These are phyloP conservation scores for Mesochorus sp. DNA, from an alignment of 2,888 invertebrate genomes.

Conservation along the genomic window DNA sequence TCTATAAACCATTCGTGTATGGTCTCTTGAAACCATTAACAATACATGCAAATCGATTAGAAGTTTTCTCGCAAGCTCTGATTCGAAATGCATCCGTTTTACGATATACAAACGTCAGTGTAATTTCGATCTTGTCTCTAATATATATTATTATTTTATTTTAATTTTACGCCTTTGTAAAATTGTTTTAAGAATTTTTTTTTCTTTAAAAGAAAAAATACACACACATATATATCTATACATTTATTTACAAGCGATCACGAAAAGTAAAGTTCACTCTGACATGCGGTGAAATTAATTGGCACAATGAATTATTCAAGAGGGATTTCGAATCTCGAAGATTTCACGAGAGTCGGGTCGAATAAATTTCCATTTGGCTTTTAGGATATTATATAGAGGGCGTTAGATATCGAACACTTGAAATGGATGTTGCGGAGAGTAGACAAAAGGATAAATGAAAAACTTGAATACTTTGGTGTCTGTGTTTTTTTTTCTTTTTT, in stretches of 20 bases:
- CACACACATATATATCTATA: neutral
- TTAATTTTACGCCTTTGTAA: neutral
- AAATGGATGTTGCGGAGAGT: neutral
- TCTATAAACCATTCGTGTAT: constrained; percentile 13
- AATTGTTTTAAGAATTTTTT: neutral
- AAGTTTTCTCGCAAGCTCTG: neutral
- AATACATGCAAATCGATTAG: constrained; percentile 33
- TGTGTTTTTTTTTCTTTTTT: neutral
- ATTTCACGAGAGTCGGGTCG: neutral
- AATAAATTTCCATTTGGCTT: neutral
- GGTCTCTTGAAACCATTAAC: constrained; percentile 7
- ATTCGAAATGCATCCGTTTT: neutral
- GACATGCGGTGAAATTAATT: neutral
- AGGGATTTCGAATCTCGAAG: neutral
- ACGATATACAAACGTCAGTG: too few relatives aligned
- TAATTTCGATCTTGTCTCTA: constrained; percentile 9
- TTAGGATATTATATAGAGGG: neutral
- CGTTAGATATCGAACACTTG: too few relatives aligned
- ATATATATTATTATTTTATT: neutral
- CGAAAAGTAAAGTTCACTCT: neutral
- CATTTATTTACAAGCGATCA: neutral
- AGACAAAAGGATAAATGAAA: neutral
- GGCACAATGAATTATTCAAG: constrained; percentile 38
- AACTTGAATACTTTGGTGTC: neutral
- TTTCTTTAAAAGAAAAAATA: neutral